Evolutionary conservation across 1,140 invertebrate genomes (phyloP).

Genomic region (Dinoponera quadriceps): DNA sequence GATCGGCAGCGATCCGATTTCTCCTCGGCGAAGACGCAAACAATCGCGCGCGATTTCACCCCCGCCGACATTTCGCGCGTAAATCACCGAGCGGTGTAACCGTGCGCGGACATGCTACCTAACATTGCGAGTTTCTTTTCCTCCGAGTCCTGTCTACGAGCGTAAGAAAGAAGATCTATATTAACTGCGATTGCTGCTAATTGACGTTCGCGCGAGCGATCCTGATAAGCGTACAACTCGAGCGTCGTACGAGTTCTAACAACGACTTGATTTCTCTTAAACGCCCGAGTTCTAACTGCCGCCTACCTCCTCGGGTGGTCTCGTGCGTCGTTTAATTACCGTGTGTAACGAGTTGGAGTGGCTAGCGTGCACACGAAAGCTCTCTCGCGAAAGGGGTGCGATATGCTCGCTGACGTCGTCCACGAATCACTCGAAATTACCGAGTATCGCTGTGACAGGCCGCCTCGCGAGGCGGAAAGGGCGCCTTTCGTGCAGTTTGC

Average conservation of each 20-base stretch:
- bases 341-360: slow-evolving; percentile 85
- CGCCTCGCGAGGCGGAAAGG: slow-evolving; percentile 57
- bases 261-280: slow-evolving; percentile 74
- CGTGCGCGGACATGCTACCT: too few species aligned
- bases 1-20: slow-evolving; percentile 68
- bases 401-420: slow-evolving; percentile 79
- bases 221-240: slow-evolving; percentile 4
- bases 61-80: not conserved
- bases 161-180: slow-evolving; percentile 15
- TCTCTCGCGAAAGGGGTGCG: slow-evolving; percentile 76
- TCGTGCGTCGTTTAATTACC: slow-evolving; percentile 85
- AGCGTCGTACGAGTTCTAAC: slow-evolving; percentile 75
- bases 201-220: slow-evolving; percentile 40
- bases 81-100: too few species aligned
- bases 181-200: slow-evolving; percentile 13
- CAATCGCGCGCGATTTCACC: slow-evolving; percentile 36
- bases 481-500: slow-evolving; percentile 62
- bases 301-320: slow-evolving; percentile 76
- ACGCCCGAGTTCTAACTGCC: slow-evolving; percentile 64
- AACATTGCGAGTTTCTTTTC: too few species aligned
- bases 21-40: slow-evolving; percentile 65
- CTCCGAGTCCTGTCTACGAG: too few species aligned
- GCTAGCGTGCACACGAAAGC: slow-evolving; percentile 83
- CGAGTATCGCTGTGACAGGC: slow-evolving; percentile 73
- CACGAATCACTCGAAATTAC: slow-evolving; percentile 79